Base-by-base conservation (phyloP, 2,113 vertebrate species). In the Stictonetta naevosa region DNA sequence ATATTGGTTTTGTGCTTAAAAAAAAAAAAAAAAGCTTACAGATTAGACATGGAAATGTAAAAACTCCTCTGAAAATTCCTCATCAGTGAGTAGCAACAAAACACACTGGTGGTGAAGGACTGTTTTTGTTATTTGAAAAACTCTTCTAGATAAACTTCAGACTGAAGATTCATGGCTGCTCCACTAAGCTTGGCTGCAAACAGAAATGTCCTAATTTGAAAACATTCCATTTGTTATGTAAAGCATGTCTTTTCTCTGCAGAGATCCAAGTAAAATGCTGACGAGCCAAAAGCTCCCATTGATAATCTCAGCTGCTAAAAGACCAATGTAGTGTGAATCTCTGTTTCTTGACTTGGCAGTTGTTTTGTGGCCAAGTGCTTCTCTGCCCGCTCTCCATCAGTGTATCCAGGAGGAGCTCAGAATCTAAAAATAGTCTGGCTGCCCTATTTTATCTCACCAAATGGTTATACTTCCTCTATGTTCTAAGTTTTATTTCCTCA, bases 231-330 rank as follows among this genome's bases (percentile, higher is more conserved):
- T 92, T 77, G 79, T 86, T 90, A 58, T 53, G 50, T 93, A 80
- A 93, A 96, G 90, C 90, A 59, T 95, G 63, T 90, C 67, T 92
- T 94, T 83, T 92, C 69, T 86, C 87, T 91, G 90, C 75, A 83
- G 72, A 88, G 62, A 73, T 80, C 75, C 68, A 74, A 71, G 63
- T 74, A 63, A 90, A 93, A 31, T 33, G 94, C 96, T 83, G 71
- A 86, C 82, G 80, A 80, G 40, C 48, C 71, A 34, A 86, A 89
- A 83, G 71, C 83, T 94, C 66, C 53, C 4, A 3, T 92, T 0
- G 0, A 55, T 94, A 83, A 86, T 86, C 79, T 90, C 59, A 71
- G 75, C 72, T 81, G 55, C 59, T 90, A 10, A 17, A 71, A 86
- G 85, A 90, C 40, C 68, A 74, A 31, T 46, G 40, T 50, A 66